Conservation (phyloP, 2,113 vertebrate genomes). For the Microcebus griseorufus region DNA sequence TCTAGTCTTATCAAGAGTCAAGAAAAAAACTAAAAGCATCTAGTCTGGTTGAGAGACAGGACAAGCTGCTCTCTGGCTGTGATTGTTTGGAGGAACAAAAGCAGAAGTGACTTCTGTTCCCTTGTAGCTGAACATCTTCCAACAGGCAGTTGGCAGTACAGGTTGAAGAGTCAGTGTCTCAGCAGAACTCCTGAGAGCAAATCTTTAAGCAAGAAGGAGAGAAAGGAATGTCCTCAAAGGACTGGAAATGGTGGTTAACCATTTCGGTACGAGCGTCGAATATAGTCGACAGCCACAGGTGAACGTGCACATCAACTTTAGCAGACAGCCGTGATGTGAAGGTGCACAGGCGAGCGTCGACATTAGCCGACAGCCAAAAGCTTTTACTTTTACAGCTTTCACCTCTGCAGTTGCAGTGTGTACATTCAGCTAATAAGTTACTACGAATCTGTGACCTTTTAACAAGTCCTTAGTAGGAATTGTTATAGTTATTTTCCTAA, state of each 20-base stretch:
- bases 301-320: too few species aligned
- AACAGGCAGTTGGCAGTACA: background rate
- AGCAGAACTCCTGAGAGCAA: background rate
- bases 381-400: too few species aligned
- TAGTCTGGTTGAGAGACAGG: background rate
- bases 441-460: too few species aligned
- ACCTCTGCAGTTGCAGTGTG: too few species aligned
- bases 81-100: background rate
- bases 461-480: too few species aligned
- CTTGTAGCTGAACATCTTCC: background rate
- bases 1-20: background rate
- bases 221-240: background rate
- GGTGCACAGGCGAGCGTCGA: too few species aligned
- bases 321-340: too few species aligned
- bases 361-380: too few species aligned
- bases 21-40: background rate
- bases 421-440: too few species aligned
- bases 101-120: background rate
- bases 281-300: too few species aligned
- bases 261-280: too few species aligned
- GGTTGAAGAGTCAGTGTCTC: background rate
- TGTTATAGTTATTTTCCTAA: too few species aligned
- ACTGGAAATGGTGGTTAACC: background rate
- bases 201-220: background rate
- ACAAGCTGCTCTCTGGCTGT: background rate